A percentile compares a stretch with the other conserved stretches of the same genome.
Conservation (phyloP, 2,888 invertebrate genomes). For the Labia minor region DNA sequence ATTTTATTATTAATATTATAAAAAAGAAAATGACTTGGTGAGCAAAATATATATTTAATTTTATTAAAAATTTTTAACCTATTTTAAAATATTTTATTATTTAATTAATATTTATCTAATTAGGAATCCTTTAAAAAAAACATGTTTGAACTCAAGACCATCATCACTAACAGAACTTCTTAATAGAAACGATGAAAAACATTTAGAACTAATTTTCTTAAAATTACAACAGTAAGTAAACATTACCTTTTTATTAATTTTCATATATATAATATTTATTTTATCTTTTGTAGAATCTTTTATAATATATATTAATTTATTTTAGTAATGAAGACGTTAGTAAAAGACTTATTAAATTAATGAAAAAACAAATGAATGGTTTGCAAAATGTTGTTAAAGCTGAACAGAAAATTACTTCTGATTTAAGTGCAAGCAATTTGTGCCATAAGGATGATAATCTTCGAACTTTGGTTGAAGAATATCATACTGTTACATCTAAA, state of each 20-base stretch:
- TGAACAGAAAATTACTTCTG: slow-evolving; percentile 37
- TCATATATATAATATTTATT: slow-evolving; percentile 5
- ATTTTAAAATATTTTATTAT: not conserved
- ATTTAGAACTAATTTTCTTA: slow-evolving; percentile 34
- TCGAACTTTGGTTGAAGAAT: slow-evolving; percentile 37
- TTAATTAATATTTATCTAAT: not conserved
- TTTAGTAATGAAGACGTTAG: slow-evolving; percentile 35
- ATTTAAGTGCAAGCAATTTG: slow-evolving; percentile 36
- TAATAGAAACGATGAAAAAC: slow-evolving; percentile 33
- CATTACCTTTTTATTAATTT: too few relatives aligned
- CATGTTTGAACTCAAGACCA: slow-evolving; percentile 33
- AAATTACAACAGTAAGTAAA: slow-evolving; percentile 34
- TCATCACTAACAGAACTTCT: slow-evolving; percentile 33
- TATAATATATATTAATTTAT: not conserved
- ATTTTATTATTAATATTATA: too few relatives aligned
- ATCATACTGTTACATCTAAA: slow-evolving; percentile 38
- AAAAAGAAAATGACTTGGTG: too few relatives aligned
- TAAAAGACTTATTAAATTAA: slow-evolving; percentile 35
- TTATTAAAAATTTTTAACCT: too few relatives aligned
- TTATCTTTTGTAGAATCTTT: not conserved
- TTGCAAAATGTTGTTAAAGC: slow-evolving; percentile 32
- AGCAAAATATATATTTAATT: too few relatives aligned
- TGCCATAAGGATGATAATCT: slow-evolving; percentile 37
- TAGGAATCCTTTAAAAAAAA: slow-evolving; percentile 35
- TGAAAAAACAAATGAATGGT: slow-evolving; percentile 35